phyloP scores from a whole-genome alignment of 1,140 invertebrate species.

The Amyelois transitella region DNA sequence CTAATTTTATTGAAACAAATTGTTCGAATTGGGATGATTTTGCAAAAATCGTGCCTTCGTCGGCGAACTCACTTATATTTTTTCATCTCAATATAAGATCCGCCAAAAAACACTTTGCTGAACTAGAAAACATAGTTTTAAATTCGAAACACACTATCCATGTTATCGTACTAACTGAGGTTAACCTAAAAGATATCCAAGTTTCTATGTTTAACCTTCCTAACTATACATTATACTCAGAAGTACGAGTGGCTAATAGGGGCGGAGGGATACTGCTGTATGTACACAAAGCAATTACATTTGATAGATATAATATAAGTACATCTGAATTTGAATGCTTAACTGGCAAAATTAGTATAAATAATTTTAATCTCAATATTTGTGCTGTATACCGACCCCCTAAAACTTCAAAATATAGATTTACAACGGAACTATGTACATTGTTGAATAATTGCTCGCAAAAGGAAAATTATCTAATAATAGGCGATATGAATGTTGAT shows the following conservation, averaged over 20 bases:
- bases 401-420: not conserved
- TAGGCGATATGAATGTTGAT: conserved; percentile 10
- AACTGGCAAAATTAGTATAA: not conserved
- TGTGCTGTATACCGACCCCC: conserved; percentile 7
- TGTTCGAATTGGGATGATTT: too few relatives aligned
- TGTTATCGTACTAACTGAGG: too few relatives aligned
- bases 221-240: conserved; percentile 4
- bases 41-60: too few relatives aligned
- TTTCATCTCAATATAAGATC: too few relatives aligned
- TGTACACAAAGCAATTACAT: conserved; percentile 9
- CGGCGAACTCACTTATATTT: too few relatives aligned
- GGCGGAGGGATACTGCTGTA: conserved; percentile 13
- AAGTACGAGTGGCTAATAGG: not conserved
- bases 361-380: not conserved
- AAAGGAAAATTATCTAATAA: not conserved
- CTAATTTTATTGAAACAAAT: too few relatives aligned
- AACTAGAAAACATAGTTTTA: too few relatives aligned
- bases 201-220: too few relatives aligned
- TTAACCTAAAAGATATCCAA: too few relatives aligned
- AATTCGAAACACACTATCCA: too few relatives aligned
- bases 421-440: not conserved
- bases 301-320: not conserved
- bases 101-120: too few relatives aligned
- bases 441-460: not conserved
- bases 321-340: not conserved